Percentiles rank a stretch among this genome's conserved stretches.
Conservation (phyloP, 2,113 vertebrate genomes). For the Equus przewalskii region DNA sequence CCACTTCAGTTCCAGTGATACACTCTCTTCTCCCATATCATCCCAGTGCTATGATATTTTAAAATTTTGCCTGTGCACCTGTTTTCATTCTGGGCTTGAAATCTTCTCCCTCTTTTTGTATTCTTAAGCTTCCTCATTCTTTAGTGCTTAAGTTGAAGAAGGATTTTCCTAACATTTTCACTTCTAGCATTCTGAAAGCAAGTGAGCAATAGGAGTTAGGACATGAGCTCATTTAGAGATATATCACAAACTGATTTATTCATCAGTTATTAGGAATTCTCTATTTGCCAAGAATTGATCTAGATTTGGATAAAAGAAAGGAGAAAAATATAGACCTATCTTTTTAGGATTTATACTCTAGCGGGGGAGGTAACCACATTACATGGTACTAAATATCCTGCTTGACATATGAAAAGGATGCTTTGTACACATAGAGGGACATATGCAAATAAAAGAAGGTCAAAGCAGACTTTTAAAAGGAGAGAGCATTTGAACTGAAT, state of each 20-base stretch:
- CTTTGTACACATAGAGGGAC: not conserved
- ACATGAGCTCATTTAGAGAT: not conserved
- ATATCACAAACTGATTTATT: not conserved
- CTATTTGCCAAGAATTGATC: not conserved
- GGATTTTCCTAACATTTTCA: not conserved
- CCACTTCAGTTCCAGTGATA: not conserved
- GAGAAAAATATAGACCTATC: not conserved
- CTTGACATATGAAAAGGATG: not conserved
- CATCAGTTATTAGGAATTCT: not conserved
- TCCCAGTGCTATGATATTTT: too few species aligned
- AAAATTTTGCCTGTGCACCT: not conserved
- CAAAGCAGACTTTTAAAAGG: not conserved
- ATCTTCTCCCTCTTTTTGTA: not conserved
- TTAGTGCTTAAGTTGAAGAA: not conserved
- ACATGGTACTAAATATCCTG: not conserved
- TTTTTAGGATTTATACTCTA: not conserved
- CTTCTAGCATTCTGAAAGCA: not conserved
- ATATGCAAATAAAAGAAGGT: not conserved
- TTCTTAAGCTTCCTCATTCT: not conserved
- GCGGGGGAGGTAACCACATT: rapidly evolving
- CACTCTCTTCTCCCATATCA: not conserved
- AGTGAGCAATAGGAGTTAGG: not conserved
- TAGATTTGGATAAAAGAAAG: not conserved
- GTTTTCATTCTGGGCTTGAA: not conserved
- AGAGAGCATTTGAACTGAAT: not conserved